These are phyloP conservation scores for Platycnemis pennipes DNA, from an alignment of 2,888 invertebrate species.

Conservation along the genomic window DNA sequence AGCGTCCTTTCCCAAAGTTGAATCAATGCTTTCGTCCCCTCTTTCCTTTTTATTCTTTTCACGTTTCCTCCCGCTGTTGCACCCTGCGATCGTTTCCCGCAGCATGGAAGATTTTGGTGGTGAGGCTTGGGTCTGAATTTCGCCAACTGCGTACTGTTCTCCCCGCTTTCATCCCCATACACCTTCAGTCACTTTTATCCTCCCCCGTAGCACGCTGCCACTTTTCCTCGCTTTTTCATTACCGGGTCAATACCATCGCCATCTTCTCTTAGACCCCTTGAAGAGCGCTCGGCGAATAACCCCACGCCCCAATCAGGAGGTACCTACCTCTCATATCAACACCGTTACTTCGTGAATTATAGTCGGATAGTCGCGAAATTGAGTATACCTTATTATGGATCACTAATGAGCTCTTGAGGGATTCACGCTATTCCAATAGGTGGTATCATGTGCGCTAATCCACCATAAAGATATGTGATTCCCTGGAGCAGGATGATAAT, in stretches of 20 bases:
- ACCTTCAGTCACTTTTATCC: neutral
- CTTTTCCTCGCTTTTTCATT: conserved; percentile 29
- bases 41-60: neutral
- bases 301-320: neutral
- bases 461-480: too few species aligned
- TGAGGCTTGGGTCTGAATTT: neutral
- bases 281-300: neutral
- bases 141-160: neutral
- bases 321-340: neutral
- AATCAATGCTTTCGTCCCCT: neutral
- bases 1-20: neutral
- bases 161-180: neutral
- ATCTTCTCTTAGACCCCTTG: neutral
- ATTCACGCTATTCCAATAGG: neutral
- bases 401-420: neutral
- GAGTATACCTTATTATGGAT: neutral
- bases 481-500: too few species aligned
- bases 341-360: neutral
- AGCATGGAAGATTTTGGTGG: neutral
- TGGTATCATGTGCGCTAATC: too few species aligned
- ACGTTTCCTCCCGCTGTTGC: neutral
- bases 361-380: neutral
- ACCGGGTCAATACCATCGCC: conserved; percentile 28
- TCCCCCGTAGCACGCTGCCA: neutral
- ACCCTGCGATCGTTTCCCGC: neutral